Base-by-base conservation (phyloP, 2,888 invertebrate genomes). In the Megaustenia siamemsis region DNA sequence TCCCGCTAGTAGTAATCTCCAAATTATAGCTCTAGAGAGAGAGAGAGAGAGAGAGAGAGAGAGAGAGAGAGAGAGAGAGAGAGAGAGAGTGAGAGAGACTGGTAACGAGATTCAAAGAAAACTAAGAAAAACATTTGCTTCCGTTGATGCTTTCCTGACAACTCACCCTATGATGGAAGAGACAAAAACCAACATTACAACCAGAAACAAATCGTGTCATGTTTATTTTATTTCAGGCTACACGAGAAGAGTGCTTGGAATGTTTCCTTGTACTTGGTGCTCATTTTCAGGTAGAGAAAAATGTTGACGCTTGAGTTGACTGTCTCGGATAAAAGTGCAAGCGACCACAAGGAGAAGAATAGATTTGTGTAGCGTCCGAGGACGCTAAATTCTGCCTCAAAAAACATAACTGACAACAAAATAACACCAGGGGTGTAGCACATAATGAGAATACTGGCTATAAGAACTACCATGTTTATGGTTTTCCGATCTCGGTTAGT, bases 271-370 rank as follows among this genome's bases (percentile, higher is more conserved):
- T 71, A 71, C 45, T 71, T 71, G 0, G 71, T 43, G 10, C 71
- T 71, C 71, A 71, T 71, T n/a, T 71, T 71, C 2, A 71, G 28
- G 35, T 71, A 71, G n/a, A 71, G n/a, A 45, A 71, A 71, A 45
- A 71, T 71, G 45, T 71, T 71, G 6, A 71, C 71, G 24, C 71
- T 71, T 1, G 71, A 71, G 6, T 71, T 71, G 28, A 71, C 28
- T 1, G 24, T 71, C 15, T 71, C 71, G 12, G 6, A 43, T 0
- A 71, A 18, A 0, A 43, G 12, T 10, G 71, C 71, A 43, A 43
- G 24, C 12, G 6, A n/a, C 71, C 71, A 71, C n/a, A 43, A 71
- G 15, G 15, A 3, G 15, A 43, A n/a, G 28, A 28, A 43, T 3
- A 71, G 5, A 12, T 71, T 40, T n/a, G n/a, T 28, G 45, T 43